Evolutionary conservation across 2,888 invertebrate genomes (phyloP), one percentile per base, ranked within the genome.

Genomic region (Ditylenchus weischeri): DNA sequence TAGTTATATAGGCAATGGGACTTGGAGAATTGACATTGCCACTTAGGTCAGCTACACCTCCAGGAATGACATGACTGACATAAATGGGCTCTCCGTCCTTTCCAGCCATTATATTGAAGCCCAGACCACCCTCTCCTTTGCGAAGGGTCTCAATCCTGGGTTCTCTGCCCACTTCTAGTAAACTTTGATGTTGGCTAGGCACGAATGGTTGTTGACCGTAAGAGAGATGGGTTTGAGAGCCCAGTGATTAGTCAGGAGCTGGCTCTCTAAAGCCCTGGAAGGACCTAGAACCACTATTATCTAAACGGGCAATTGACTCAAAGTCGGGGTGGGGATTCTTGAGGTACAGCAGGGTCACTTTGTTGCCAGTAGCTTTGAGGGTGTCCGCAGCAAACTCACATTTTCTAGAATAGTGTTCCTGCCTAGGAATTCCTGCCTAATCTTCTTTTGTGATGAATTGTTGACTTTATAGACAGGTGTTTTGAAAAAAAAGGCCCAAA

Each of bases 11-110:
- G 5, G 29, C 29, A 29, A 29, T 29, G 2, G 2, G 29, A 11
- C 54, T 18, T 29, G 69, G 70, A 64, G 75, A 58, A 21, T 76
- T 71, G 29, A 82, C 79, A 57, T 78, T 75, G 63, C 92, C 93
- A 79, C 91, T 90, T 70, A 90, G 86, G 87, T 96, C 96, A 0
- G 98, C 98, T 18, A 95, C 92, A 19, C 96, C 96, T 61, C 96
- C 82, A 65, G 95, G 92, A 84, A 95, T 86, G 78, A 98, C 91
- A 87, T 94, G 96, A 64, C 95, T 95, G 78, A 98, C 92, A 87
- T 93, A 98, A 83, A 98, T 96, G 58, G 93, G 93, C 85, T 93
- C 93, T 4, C 93, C 93, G 87, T 96, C 95, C 85, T 98, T 98
- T 18, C 98, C 98, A 57, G 98, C 98, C 21, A 98, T 95, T 77